Conservation (phyloP, 2,113 vertebrate species). For the Hippocampus mohnikei region DNA sequence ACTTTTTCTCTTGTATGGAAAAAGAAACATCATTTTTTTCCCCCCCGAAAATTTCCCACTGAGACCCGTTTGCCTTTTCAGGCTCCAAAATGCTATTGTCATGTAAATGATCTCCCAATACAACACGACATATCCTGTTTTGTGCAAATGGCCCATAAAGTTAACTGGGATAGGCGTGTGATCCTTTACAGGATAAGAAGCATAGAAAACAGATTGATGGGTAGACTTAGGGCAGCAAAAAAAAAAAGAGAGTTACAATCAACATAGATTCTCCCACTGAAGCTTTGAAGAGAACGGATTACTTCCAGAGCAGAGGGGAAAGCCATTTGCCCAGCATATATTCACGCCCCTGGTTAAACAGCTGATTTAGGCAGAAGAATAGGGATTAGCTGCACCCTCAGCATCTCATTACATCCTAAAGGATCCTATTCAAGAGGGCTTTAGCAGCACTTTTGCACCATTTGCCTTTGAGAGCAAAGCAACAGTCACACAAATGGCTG, state of each 20-base stretch:
- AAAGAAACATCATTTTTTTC: too few relatives aligned
- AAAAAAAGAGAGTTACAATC: conserved; percentile 64
- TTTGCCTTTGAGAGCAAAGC: conserved; percentile 16
- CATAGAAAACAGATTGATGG: conserved; percentile 73
- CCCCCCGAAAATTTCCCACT: background rate
- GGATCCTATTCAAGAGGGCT: conserved; percentile 62
- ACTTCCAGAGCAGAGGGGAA: conserved; percentile 56
- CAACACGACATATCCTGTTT: background rate
- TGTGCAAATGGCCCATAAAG: background rate
- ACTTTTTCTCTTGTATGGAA: too few relatives aligned
- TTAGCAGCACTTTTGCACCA: conserved; percentile 43
- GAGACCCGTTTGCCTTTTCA: background rate
- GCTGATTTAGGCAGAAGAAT: conserved; percentile 55
- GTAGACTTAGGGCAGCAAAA: conserved; percentile 46
- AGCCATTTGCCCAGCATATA: conserved; percentile 54
- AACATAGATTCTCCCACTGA: conserved; percentile 56
- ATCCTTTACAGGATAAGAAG: conserved; percentile 38
- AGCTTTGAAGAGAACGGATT: conserved; percentile 67
- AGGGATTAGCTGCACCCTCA: conserved; percentile 63
- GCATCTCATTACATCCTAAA: conserved; percentile 70
- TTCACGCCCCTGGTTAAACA: conserved; percentile 64
- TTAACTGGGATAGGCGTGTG: conserved; percentile 54
- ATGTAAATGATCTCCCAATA: background rate
- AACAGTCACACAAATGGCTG: conserved; percentile 26
- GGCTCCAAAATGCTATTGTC: background rate